Evolutionary conservation across 1,140 invertebrate species (phyloP).

Genomic region (Campoletis sonorensis): DNA sequence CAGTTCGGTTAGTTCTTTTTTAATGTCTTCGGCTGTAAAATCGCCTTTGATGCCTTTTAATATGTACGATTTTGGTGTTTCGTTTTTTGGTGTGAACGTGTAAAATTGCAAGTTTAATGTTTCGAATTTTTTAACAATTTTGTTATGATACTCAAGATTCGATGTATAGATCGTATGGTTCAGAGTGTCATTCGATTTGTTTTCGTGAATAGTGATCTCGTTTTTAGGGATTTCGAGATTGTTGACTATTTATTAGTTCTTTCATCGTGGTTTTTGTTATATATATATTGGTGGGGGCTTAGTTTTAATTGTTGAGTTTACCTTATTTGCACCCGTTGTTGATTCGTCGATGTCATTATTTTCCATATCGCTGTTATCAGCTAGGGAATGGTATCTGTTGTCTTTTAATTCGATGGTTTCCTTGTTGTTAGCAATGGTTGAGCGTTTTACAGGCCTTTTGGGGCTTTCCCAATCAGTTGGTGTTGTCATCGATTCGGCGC

Average conservation of each 20-base stretch:
- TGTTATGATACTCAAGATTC: not conserved
- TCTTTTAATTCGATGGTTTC: too few relatives aligned
- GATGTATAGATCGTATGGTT: not conserved
- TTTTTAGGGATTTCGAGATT: not conserved
- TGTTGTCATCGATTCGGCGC: too few relatives aligned
- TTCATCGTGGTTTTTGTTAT: not conserved
- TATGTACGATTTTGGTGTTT: not conserved
- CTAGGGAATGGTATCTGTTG: too few relatives aligned
- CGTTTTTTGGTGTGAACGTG: not conserved
- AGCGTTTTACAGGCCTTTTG: too few relatives aligned
- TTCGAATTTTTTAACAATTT: not conserved
- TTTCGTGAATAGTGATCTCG: not conserved
- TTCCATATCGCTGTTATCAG: too few relatives aligned
- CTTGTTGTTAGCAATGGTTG: too few relatives aligned
- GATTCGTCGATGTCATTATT: too few relatives aligned
- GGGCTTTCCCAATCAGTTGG: too few relatives aligned
- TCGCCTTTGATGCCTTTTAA: constrained; percentile 3
- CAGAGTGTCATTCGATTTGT: not conserved
- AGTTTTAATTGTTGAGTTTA: too few relatives aligned
- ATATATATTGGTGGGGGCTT: too few relatives aligned
- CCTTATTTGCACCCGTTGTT: too few relatives aligned
- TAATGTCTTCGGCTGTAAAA: not conserved
- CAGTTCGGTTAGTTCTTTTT: not conserved
- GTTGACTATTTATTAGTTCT: not conserved
- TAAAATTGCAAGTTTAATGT: not conserved